These are phyloP conservation scores for Zaprionus ghesquierei DNA, from an alignment of 1,140 invertebrate genomes.

Conservation along the genomic window DNA sequence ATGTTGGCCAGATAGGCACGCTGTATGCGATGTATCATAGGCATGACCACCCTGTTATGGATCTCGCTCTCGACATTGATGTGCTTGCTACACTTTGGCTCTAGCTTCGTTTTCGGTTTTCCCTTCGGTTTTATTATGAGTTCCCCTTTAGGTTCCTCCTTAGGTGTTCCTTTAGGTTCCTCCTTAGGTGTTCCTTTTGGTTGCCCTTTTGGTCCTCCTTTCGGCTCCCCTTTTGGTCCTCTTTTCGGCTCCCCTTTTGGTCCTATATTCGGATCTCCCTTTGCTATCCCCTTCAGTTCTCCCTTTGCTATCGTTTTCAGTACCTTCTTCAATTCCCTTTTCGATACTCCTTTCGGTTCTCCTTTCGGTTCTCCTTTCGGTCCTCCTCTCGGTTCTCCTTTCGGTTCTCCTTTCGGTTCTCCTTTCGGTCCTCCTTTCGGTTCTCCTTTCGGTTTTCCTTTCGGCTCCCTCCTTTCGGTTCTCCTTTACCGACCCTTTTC, in stretches of 20 bases:
- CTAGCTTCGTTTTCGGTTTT: background rate
- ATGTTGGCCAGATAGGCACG: background rate
- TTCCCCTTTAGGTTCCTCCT: background rate
- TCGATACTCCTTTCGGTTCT: too few species aligned
- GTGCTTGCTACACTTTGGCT: background rate
- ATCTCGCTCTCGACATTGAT: background rate
- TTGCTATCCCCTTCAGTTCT: too few species aligned
- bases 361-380: too few species aligned
- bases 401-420: too few species aligned
- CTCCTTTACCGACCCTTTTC: too few species aligned
- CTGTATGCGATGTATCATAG: conserved; percentile 3
- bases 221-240: background rate
- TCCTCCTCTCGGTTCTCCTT: too few species aligned
- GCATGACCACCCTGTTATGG: background rate
- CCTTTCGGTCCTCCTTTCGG: too few species aligned
- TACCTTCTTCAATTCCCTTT: too few species aligned
- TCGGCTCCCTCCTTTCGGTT: too few species aligned
- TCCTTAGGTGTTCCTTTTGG: background rate
- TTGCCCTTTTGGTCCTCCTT: background rate
- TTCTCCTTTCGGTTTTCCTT: too few species aligned
- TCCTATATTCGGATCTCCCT: too few species aligned
- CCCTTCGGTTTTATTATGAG: background rate
- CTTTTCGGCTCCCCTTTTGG: background rate
- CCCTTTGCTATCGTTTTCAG: too few species aligned
- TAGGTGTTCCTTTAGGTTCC: background rate